A percentile compares a stretch with the other conserved stretches of the same genome.
Conservation (phyloP, 1,140 invertebrate genomes). For the Sipha flava region DNA sequence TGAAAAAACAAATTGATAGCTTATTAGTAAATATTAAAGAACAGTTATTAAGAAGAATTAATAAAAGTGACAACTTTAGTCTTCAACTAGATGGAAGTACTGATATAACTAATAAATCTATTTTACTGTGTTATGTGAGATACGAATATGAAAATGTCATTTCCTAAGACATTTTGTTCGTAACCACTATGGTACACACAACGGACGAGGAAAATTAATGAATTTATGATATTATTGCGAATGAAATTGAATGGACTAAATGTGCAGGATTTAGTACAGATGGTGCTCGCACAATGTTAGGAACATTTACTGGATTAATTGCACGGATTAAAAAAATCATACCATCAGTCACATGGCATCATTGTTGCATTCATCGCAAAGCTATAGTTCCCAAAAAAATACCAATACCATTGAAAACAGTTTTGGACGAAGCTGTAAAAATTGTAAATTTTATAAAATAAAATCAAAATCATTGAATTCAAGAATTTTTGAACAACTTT, state of each 20-base stretch:
- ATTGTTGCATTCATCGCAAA: no score
- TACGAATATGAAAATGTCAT: slow-evolving; percentile 36
- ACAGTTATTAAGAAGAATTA: no score
- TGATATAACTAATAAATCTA: slow-evolving; percentile 37
- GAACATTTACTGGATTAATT: not conserved
- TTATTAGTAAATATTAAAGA: slow-evolving; percentile 38
- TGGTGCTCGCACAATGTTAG: no score
- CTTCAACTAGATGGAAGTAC: slow-evolving; percentile 36
- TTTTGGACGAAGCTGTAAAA: no score
- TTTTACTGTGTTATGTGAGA: slow-evolving; percentile 31
- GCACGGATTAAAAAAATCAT: not conserved
- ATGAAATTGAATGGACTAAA: slow-evolving; percentile 9
- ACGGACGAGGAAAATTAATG: slow-evolving; percentile 36
- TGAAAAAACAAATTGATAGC: slow-evolving; percentile 39
- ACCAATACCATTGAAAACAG: no score
- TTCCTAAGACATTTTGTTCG: slow-evolving; percentile 38
- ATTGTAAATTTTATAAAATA: no score
- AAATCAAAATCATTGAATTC: no score
- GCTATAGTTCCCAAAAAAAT: not conserved
- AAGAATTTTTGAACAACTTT: no score
- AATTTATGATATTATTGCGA: slow-evolving; percentile 34
- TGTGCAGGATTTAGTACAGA: not conserved
- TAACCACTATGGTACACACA: slow-evolving; percentile 37
- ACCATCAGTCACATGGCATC: not conserved
- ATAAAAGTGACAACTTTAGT: slow-evolving; percentile 37